Conservation (phyloP, 2,888 invertebrate genomes). For the Capitulum mitella region DNA sequence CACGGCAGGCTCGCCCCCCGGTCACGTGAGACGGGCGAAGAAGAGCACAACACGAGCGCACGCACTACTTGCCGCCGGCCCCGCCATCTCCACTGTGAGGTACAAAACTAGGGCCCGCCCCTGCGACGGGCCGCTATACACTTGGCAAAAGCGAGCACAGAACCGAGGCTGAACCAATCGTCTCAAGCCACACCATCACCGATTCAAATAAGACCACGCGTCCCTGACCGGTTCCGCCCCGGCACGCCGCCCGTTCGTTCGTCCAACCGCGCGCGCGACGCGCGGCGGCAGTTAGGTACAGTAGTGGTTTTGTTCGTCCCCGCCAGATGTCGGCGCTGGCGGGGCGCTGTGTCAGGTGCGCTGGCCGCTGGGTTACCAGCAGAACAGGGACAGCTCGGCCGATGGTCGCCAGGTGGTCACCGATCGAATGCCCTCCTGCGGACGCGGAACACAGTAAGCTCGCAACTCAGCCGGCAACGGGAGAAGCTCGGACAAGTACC, state of each 20-base stretch:
- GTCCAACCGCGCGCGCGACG: conserved; percentile 12
- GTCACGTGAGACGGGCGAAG: not conserved
- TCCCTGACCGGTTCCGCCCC: not conserved
- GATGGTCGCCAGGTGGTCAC: conserved; percentile 14
- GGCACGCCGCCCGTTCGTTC: not conserved
- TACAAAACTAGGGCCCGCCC: conserved; percentile 6
- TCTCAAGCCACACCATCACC: not conserved
- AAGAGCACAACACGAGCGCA: not conserved
- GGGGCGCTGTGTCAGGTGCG: conserved; percentile 14
- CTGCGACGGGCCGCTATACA: not conserved
- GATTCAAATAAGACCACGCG: not conserved
- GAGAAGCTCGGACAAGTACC: too few relatives aligned
- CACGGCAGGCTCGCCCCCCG: not conserved
- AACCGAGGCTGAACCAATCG: not conserved
- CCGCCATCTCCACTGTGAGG: not conserved
- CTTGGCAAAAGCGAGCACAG: conserved; percentile 22
- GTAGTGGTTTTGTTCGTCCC: conserved; percentile 23
- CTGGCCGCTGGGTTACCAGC: conserved; percentile 17
- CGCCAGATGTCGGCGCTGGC: conserved; percentile 13
- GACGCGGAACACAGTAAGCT: not conserved
- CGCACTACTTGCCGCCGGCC: not conserved
- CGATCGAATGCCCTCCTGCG: conserved; percentile 13
- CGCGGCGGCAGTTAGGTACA: conserved; percentile 19
- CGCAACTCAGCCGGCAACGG: too few relatives aligned
- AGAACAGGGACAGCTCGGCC: conserved; percentile 11